phyloP scores from a whole-genome alignment of 2,888 invertebrate genomes.

The Phorcus lineatus region DNA sequence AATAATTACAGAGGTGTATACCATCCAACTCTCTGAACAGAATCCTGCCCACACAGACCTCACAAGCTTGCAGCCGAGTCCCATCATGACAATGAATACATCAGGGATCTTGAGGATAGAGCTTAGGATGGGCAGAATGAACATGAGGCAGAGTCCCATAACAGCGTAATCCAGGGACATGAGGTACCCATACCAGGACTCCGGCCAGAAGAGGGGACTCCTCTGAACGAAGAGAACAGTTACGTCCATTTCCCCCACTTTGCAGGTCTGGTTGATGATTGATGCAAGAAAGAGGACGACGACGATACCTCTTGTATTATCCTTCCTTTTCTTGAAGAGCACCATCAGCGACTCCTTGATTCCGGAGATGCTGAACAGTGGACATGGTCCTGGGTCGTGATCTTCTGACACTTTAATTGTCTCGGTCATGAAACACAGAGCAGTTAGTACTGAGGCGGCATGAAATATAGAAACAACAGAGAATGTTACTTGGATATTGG shows the following conservation, averaged over 20 bases:
- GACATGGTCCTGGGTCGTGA: slow-evolving; percentile 35
- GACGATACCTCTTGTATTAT: slow-evolving; percentile 53
- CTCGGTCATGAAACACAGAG: slow-evolving; percentile 63
- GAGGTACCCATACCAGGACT: slow-evolving; percentile 72
- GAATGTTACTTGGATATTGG: slow-evolving; percentile 60
- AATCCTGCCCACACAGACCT: slow-evolving; percentile 65
- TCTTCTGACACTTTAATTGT: slow-evolving; percentile 36
- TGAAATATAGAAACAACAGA: slow-evolving; percentile 64
- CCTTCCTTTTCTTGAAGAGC: slow-evolving; percentile 51
- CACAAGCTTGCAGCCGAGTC: slow-evolving; percentile 68
- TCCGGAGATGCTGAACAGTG: slow-evolving; percentile 47
- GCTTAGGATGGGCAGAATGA: slow-evolving; percentile 70
- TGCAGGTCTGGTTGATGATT: slow-evolving; percentile 66
- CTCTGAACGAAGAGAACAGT: slow-evolving; percentile 70
- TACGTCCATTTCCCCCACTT: slow-evolving; percentile 73
- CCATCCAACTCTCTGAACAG: slow-evolving; percentile 65
- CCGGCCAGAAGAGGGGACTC: slow-evolving; percentile 70
- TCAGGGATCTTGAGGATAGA: slow-evolving; percentile 62
- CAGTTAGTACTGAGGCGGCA: slow-evolving; percentile 60
- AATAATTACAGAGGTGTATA: slow-evolving; percentile 68
- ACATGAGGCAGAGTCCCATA: slow-evolving; percentile 70
- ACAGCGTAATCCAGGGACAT: slow-evolving; percentile 73
- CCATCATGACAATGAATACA: slow-evolving; percentile 66
- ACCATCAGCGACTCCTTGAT: slow-evolving; percentile 62
- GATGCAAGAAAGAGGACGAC: slow-evolving; percentile 62